Base-by-base conservation (phyloP, 2,888 invertebrate genomes). In the Corythucha ciliata region DNA sequence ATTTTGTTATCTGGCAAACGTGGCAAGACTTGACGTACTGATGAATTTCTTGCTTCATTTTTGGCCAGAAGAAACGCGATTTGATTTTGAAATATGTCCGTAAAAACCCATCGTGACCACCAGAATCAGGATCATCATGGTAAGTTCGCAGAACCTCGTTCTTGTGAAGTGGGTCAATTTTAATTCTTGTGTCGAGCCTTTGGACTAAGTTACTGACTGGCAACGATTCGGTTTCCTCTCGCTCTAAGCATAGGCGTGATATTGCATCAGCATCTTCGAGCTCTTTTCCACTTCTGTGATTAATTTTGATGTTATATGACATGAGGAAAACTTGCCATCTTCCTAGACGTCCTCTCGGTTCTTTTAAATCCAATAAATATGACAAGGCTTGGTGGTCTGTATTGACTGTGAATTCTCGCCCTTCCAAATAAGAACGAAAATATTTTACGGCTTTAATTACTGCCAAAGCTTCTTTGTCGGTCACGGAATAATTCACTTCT, bases 401-500 rank as follows among this genome's bases (percentile, higher is more conserved):
- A 29, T 44, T 25, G n/a, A 18, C 20, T 5, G 8, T 7, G 14
- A 44, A 27, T 7, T 5, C 27, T 29, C 21, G 24, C 14, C 27
- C 44, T 20, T 46, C 46, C 10, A 46, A 14, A 46, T 46, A 46
- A 12, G 46, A 39, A 5, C 46, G 8, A 21, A 46, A 46, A 18
- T 46, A 46, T 32, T 46, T 46, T 6, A 46, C 36, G 6, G 46
- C 46, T 7, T 39, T 20, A 12, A 46, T 21, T 5, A 46, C 33
- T 5, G 36, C 46, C 6, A 46, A 21, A 16, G 46, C 46, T 14
- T 46, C 46, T 20, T 46, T 46, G 12, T 46, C 46, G 12, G 46
- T 32, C n/a, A 46, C 46, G 5, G 39, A 46, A 25, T 46, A 46
- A 39, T 40, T 8, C 4, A 39, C n/a, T 16, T 40, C 40, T n/a